Base-by-base conservation (phyloP, 2,888 invertebrate genomes). In the Bugula neritina region DNA sequence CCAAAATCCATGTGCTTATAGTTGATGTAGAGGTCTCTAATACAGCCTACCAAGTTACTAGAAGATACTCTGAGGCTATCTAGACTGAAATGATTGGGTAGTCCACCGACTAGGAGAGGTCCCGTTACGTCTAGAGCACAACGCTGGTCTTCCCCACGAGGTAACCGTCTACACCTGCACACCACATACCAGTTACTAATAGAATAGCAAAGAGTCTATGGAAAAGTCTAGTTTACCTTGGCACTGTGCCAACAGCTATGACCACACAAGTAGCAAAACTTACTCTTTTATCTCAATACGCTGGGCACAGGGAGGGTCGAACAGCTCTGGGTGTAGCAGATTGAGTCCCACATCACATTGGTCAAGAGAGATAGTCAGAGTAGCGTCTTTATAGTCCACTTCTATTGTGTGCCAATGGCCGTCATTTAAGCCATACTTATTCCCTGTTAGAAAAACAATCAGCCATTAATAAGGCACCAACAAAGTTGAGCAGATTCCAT, bases 341-440 rank as follows among this genome's bases (percentile, higher is more conserved):
- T 31, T 63, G 13, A 63, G 63, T 27, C 63, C 63, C 10, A 63
- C 63, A 31, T 63, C 63, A 63, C 63, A 63, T 31, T 63, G 63
- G 63, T 63, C 63, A 25, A 63, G 34, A n/a, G 63, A 63, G 27
- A 63, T 63, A 25, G 31, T 31, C 31, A 63, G 31, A 2, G 29
- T 29, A 86, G 90, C 89, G 81, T 96, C 95, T 74, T 90, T 89
- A 81, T 96, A 97, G 23, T 88, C 87, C 0, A 97, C 89, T 74
- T 89, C 89, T 1, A 94, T 92, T 3, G 89, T 88, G 82, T 96
- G 95, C 96, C 96, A 97, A 58, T 88, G 85, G 0, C 97, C 96
- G 80, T 96, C 92, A 0, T 91, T 90, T 0, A 96, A 89, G 0
- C 91, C 89, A 0, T 88, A 88, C 0, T 89, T 88, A 21, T 63